phyloP scores from a whole-genome alignment of 2,113 vertebrate species.

The Actenoides lindsayi region DNA sequence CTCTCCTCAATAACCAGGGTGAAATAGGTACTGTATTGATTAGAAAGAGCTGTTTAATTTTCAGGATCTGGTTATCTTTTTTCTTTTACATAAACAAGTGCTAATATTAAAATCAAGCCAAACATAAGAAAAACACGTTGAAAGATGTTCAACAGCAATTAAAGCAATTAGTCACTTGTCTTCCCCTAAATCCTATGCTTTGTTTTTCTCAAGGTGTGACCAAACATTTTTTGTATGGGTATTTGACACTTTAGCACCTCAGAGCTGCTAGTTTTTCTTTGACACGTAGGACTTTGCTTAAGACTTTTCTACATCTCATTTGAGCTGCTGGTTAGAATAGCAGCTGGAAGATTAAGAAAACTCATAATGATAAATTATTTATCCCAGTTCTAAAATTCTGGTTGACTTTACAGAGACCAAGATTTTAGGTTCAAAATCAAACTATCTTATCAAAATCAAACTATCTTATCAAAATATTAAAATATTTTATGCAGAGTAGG shows the following conservation, averaged over 20 bases:
- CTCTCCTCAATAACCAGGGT: not conserved
- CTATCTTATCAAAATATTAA: not conserved
- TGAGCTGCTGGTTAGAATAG: not conserved
- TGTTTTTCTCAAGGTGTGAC: not conserved
- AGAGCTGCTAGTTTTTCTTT: not conserved
- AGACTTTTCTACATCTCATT: not conserved
- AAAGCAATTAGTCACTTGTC: not conserved
- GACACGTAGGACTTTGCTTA: not conserved
- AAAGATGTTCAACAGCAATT: not conserved
- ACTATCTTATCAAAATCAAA: not conserved
- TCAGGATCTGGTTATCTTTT: not conserved
- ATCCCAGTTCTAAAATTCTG: not conserved
- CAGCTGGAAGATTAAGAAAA: not conserved
- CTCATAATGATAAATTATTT: not conserved
- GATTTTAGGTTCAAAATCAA: not conserved
- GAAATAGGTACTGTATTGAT: slow-evolving; percentile 52
- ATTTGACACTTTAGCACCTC: not conserved
- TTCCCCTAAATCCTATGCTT: not conserved
- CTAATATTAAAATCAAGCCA: not conserved
- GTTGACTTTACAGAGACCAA: not conserved
- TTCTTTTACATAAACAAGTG: not conserved
- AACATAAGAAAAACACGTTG: not conserved
- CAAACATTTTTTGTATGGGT: not conserved
- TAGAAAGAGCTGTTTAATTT: not conserved
- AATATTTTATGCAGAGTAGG: not conserved